These are phyloP conservation scores for Halictus rubicundus DNA, from an alignment of 1,140 invertebrate genomes.

Conservation along the genomic window DNA sequence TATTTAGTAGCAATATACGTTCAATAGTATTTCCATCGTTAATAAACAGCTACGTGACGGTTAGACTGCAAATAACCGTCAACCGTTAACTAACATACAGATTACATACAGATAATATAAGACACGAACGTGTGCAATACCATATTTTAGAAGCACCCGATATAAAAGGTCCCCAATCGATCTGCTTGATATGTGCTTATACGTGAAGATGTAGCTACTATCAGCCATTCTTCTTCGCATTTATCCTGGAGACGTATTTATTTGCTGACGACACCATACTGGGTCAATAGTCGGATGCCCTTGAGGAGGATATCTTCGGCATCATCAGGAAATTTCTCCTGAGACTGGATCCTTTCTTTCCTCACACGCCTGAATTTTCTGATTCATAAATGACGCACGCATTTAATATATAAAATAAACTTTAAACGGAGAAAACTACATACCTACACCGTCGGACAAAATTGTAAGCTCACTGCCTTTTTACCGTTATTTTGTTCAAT, in stretches of 20 bases:
- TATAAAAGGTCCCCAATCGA: not conserved
- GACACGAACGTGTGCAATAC: too few relatives aligned
- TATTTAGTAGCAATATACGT: too few relatives aligned
- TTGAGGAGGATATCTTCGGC: not conserved
- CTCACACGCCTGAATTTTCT: not conserved
- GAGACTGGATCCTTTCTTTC: not conserved
- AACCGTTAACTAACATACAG: too few relatives aligned
- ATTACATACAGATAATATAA: too few relatives aligned
- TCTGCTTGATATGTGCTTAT: not conserved
- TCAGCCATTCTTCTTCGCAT: not conserved
- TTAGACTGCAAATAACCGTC: too few relatives aligned
- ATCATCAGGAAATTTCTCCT: not conserved
- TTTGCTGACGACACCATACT: not conserved
- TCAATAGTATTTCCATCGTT: too few relatives aligned
- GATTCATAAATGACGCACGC: not conserved
- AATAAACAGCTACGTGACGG: too few relatives aligned
- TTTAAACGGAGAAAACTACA: too few relatives aligned
- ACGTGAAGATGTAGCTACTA: not conserved
- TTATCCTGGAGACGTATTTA: not conserved
- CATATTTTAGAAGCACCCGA: not conserved
- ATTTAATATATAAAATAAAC: too few relatives aligned
- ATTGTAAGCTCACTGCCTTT: too few relatives aligned
- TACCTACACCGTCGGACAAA: too few relatives aligned
- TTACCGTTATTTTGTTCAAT: too few relatives aligned
- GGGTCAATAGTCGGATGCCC: conserved; percentile 1